Percentiles rank a stretch among this genome's conserved stretches.
phyloP scores from a whole-genome alignment of 35 echinoderm and acorn worm genomes.

The Acanthaster planci region DNA sequence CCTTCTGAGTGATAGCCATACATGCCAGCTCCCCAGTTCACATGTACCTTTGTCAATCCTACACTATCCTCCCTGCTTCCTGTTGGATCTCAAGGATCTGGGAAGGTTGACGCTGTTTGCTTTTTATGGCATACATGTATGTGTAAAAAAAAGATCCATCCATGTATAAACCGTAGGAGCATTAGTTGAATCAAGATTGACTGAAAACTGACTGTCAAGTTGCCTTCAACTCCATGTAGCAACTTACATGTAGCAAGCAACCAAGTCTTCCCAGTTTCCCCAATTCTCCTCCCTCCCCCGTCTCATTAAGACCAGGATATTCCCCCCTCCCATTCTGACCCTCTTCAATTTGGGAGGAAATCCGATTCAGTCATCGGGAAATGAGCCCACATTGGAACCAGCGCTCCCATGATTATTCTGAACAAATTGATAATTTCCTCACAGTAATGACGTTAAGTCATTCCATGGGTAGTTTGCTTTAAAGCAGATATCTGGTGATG shows the following conservation, averaged over 20 bases:
- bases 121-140: not conserved
- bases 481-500: constrained; percentile 5
- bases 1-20: no score
- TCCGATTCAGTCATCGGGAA: constrained; percentile 10
- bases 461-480: constrained; percentile 10
- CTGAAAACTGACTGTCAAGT: not conserved
- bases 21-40: no score
- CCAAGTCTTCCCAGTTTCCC: no score
- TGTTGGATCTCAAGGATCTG: no score
- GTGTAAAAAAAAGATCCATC: not conserved
- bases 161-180: not conserved
- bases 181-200: not conserved
- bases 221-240: no score
- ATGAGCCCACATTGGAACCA: not conserved
- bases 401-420: not conserved
- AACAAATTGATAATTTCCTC: constrained; percentile 23
- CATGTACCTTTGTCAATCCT: no score
- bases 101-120: not conserved
- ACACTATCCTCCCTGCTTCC: no score
- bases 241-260: not conserved
- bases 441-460: not conserved
- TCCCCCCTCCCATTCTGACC: not conserved
- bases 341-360: constrained; percentile 14
- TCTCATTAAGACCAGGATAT: not conserved
- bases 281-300: not conserved